Evolutionary conservation across 2,113 vertebrate genomes (phyloP).

Genomic region (Salminus brasiliensis): DNA sequence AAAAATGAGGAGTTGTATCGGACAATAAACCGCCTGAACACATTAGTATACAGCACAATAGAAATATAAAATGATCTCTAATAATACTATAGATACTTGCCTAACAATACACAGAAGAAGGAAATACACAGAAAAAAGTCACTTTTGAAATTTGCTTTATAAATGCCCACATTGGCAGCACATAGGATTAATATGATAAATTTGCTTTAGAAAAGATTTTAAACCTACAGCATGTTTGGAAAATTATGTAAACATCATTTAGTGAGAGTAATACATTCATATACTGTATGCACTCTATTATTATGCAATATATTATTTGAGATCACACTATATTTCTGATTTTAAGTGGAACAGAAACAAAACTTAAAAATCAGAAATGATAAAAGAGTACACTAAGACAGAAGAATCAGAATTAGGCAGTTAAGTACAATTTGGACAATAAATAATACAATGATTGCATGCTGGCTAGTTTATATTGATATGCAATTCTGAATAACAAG

Average conservation of each 20-base stretch:
- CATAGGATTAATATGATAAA: too few species aligned
- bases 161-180: too few species aligned
- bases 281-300: neutral
- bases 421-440: neutral
- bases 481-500: neutral
- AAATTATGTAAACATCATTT: constrained; percentile 1
- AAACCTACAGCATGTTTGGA: constrained; percentile 10
- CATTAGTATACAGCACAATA: too few species aligned
- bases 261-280: neutral
- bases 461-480: neutral
- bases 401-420: neutral
- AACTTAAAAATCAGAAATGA: neutral
- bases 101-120: too few species aligned
- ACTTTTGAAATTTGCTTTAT: too few species aligned
- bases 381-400: neutral
- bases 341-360: neutral
- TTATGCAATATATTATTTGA: neutral
- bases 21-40: neutral
- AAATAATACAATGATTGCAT: neutral
- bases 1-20: too few species aligned
- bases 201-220: constrained; percentile 1
- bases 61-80: too few species aligned
- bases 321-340: neutral
- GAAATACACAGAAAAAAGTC: too few species aligned
- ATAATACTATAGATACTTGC: too few species aligned